phyloP scores from a whole-genome alignment of 2,113 vertebrate species.

The Albula glossodonta region DNA sequence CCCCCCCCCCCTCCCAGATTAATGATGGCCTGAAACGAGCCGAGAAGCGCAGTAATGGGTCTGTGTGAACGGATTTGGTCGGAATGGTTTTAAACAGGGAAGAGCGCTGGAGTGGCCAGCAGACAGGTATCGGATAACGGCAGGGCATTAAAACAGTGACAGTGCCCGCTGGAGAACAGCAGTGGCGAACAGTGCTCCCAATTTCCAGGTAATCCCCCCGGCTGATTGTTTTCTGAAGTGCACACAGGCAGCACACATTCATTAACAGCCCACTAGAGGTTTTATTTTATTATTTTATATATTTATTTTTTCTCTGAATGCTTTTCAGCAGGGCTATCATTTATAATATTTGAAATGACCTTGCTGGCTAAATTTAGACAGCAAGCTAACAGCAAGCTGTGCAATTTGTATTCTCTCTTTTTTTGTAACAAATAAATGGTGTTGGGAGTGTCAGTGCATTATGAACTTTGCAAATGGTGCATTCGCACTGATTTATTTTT shows the following conservation, averaged over 20 bases:
- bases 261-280: slow-evolving; percentile 53
- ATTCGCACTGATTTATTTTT: slow-evolving; percentile 59
- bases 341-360: slow-evolving; percentile 65
- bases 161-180: slow-evolving; percentile 51
- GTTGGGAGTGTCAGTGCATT: slow-evolving; percentile 64
- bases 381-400: slow-evolving; percentile 45
- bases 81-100: slow-evolving; percentile 54
- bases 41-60: slow-evolving; percentile 45
- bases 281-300: slow-evolving; percentile 71
- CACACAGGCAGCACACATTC: slow-evolving; percentile 60
- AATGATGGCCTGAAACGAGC: slow-evolving; percentile 42
- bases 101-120: slow-evolving; percentile 44
- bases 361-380: slow-evolving; percentile 57
- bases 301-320: slow-evolving; percentile 56
- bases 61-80: slow-evolving; percentile 54
- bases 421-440: slow-evolving; percentile 58
- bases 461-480: slow-evolving; percentile 61
- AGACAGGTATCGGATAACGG: slow-evolving; percentile 56
- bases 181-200: slow-evolving; percentile 52
- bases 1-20: slow-evolving; percentile 8
- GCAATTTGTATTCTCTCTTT: slow-evolving; percentile 53
- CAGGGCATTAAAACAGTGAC: slow-evolving; percentile 68
- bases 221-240: slow-evolving; percentile 71
- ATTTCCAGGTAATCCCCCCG: slow-evolving; percentile 66
- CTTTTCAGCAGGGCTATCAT: slow-evolving; percentile 53